A percentile compares a stretch with the other conserved stretches of the same genome.
Conservation (phyloP, 2,888 invertebrate species). For the Elgonia sp. region DNA sequence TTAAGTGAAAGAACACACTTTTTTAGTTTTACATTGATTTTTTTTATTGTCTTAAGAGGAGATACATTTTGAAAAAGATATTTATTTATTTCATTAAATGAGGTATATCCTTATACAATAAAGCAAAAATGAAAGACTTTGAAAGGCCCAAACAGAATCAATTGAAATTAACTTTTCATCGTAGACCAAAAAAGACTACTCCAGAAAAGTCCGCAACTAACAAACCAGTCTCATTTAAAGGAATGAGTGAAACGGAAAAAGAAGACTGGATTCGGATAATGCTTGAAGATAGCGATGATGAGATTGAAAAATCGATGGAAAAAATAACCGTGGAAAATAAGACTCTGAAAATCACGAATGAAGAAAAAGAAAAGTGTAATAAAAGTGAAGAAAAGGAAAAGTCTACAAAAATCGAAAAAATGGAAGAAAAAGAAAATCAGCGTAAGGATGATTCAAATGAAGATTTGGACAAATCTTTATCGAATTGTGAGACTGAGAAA, state of each 20-base stretch:
- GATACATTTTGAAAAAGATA: too few relatives aligned
- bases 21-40: too few relatives aligned
- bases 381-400: not conserved
- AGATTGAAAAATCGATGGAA: slow-evolving; percentile 31
- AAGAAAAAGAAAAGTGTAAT: not conserved
- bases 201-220: too few relatives aligned
- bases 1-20: too few relatives aligned
- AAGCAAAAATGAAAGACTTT: slow-evolving; percentile 83
- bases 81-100: too few relatives aligned
- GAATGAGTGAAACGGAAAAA: slow-evolving; percentile 12
- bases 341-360: not conserved
- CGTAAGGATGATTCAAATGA: not conserved
- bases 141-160: slow-evolving; percentile 4
- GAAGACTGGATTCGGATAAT: slow-evolving; percentile 79
- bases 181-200: not conserved
- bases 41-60: too few relatives aligned
- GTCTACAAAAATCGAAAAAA: not conserved
- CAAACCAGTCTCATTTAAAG: too few relatives aligned
- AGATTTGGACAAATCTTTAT: too few relatives aligned
- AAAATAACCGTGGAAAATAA: not conserved
- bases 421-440: not conserved
- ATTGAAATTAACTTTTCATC: slow-evolving; percentile 37
- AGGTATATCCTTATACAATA: slow-evolving; percentile 85
- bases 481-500: too few relatives aligned
- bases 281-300: slow-evolving; percentile 77